Conservation (phyloP, 2,797 vertebrate species). For the Schizothorax lantsangensis region DNA sequence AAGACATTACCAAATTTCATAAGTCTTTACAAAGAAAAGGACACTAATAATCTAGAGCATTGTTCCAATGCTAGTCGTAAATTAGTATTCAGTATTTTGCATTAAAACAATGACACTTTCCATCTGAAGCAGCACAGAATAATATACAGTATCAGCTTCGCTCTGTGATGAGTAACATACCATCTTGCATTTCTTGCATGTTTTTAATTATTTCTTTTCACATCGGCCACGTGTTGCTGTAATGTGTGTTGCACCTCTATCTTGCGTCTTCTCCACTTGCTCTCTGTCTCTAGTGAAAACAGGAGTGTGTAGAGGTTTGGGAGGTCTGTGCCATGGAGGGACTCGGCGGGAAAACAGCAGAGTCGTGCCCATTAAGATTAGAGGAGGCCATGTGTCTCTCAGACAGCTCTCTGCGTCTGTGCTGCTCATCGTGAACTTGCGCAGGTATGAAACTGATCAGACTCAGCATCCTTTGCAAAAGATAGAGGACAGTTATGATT, state of each 20-base stretch:
- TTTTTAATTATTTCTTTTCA: not conserved
- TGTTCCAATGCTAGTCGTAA: not conserved
- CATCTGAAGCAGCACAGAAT: not conserved
- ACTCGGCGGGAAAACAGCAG: not conserved
- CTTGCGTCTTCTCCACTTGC: not conserved
- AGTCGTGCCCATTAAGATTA: not conserved
- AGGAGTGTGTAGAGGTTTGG: conserved; percentile 16
- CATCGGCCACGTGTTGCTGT: not conserved
- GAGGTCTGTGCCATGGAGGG: not conserved
- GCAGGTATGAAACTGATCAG: conserved; percentile 58
- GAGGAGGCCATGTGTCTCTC: not conserved
- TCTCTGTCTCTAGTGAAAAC: conserved; percentile 45
- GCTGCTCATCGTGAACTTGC: conserved; percentile 14
- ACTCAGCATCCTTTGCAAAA: conserved; percentile 56
- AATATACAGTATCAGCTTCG: not conserved
- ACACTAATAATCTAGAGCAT: not conserved
- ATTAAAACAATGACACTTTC: not conserved
- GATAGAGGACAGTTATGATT: not conserved
- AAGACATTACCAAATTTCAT: not conserved
- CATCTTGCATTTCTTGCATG: not conserved
- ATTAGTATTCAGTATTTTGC: not conserved
- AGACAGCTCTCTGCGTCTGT: not conserved
- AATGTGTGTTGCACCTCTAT: conserved; percentile 32
- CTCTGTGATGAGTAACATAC: not conserved
- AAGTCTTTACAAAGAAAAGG: not conserved